Evolutionary conservation across 2,113 vertebrate genomes (phyloP), one percentile per base, ranked within the genome.

Genomic region (Rallus limicola): DNA sequence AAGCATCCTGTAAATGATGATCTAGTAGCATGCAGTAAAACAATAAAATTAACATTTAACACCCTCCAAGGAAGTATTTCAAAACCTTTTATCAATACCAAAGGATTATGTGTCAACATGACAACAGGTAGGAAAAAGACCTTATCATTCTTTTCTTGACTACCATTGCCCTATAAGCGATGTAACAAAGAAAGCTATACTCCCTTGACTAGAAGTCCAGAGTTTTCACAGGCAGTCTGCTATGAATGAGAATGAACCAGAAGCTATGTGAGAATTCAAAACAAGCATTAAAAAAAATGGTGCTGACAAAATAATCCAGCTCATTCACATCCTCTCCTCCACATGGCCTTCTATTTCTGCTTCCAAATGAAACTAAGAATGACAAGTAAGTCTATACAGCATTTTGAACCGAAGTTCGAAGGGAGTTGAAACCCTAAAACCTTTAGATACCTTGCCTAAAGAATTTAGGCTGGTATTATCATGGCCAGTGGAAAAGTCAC

Each of bases 191-290:
- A 44, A 82, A 94, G 59, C 34, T 63, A 24, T 14, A 76, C 29
- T 76, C 63, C 53, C 34, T 79, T 91, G 82, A 78, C 93, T 64
- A 71, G 34, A 94, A 40, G 74, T 84, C 85, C 6, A 33, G 44
- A 59, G 78, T 72, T 93, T 95, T 94, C 85, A 95, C 74, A 94
- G 70, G 75, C 78, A 90, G 90, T 59, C 94, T 94, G 82, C 48
- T 85, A 90, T 28, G 77, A 86, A 83, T 19, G 5, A 0, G 91
- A 92, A 81, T 86, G 69, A 91, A 95, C 87, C 86, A 94, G 81
- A 82, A 76, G 34, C 40, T 71, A 48, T 56, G 87, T 82, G 81
- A 85, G 81, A 95, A 91, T 60, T 92, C 65, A 89, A 96, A 94
- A 21, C 77, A 81, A 31, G 48, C 69, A 86, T 63, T 64, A 20